phyloP scores from a whole-genome alignment of 2,888 invertebrate species.

The Allophyes oxyacanthae region DNA sequence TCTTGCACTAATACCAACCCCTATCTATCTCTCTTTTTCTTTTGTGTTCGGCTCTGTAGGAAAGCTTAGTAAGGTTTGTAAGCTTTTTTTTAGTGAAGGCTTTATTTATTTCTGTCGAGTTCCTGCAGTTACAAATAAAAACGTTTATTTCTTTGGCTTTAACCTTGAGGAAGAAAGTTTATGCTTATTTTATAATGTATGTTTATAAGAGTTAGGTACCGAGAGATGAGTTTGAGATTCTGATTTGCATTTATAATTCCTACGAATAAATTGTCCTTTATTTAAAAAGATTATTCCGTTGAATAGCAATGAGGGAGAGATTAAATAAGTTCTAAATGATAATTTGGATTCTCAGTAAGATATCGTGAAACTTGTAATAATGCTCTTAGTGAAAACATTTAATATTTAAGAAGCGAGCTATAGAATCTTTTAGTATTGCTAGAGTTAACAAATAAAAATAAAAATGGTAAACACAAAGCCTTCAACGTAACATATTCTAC shows the following conservation, averaged over 20 bases:
- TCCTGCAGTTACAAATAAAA: slow-evolving; percentile 78
- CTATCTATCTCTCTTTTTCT: slow-evolving; percentile 68
- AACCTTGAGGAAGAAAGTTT: slow-evolving; percentile 51
- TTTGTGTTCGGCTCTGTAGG: slow-evolving; percentile 76
- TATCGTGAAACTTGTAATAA: background rate
- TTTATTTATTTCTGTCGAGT: slow-evolving; percentile 84
- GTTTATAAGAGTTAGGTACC: slow-evolving; percentile 33
- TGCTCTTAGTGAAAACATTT: background rate
- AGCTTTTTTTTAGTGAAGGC: slow-evolving; percentile 75
- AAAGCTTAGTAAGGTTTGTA: slow-evolving; percentile 78
- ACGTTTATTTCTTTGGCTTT: slow-evolving; percentile 60
- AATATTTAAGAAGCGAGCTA: background rate
- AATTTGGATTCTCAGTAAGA: background rate
- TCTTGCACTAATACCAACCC: slow-evolving; percentile 54
- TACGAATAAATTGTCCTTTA: slow-evolving; percentile 4
- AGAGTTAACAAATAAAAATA: background rate
- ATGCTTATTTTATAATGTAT: slow-evolving; percentile 20
- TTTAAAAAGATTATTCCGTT: background rate
- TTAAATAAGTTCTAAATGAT: background rate
- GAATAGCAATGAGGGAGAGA: background rate
- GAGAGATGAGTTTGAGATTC: slow-evolving; percentile 21
- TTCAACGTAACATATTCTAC: slow-evolving; percentile 3
- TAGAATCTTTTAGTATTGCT: background rate
- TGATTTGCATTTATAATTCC: slow-evolving; percentile 34
- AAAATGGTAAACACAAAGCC: background rate